Evolutionary conservation across 2,888 invertebrate species (phyloP), one percentile per base, ranked within the genome.

Genomic region (Hetaerina titia): DNA sequence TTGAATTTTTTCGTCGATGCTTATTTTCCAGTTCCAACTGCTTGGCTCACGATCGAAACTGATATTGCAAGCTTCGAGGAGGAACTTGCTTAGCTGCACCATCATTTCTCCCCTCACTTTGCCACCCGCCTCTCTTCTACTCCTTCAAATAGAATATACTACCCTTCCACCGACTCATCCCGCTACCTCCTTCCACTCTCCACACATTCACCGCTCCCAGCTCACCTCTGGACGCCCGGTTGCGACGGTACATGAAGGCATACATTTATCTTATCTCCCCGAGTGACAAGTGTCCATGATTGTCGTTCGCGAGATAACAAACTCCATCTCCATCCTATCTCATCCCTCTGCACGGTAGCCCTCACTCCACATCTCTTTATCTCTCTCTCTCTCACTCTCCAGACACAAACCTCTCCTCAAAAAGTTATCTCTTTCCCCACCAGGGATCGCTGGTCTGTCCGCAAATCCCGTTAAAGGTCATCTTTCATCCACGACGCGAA

Each of bases 221-320:
- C 69, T 69, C 69, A 69, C 69, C 45, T 45, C 45, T 45, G 2
- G 45, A 45, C 4, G 45, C 45, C 31, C 25, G 81, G 31, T 13
- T 31, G n/a, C 74, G 74, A 25, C 74, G 8, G 69, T n/a, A 31
- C 81, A 9, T 31, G 81, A 81, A 81, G 81, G 81, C 81, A 81
- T 81, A 81, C 9, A 13, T 13, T 81, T 81, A 81, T 81, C 81
- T 81, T 81, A 81, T 81, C 81, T 31, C 31, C 81, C 31, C 81
- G 81, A 81, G 81, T 5, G 81, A 81, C 81, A 81, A 81, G 81
- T 81, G 81, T 81, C 81, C 81, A 31, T 81, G 81, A 81, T 31
- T 81, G 81, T 81, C 81, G 31, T 13, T 81, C 81, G 81, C 25
- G 81, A 81, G 81, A 81, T 31, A 81, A 31, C 81, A 81, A 81